Evolutionary conservation across 2,888 invertebrate species (phyloP).

Genomic region (Doris montereyensis): DNA sequence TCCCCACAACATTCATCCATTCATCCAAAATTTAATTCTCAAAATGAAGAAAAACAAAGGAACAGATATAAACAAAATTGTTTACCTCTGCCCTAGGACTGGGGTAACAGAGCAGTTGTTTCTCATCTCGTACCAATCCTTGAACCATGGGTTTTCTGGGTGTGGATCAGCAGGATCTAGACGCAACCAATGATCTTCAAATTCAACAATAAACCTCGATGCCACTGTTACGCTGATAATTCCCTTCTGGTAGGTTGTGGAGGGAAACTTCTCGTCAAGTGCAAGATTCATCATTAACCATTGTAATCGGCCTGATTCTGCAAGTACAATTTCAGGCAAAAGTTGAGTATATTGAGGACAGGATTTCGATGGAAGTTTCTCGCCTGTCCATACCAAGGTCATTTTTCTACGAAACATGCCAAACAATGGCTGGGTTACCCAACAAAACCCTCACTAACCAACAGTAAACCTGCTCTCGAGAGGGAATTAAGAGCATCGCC

Average conservation of each 20-base stretch:
- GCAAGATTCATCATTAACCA: slow-evolving; percentile 65
- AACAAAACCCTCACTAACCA: too few species aligned
- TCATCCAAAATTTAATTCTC: too few species aligned
- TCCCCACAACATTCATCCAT: too few species aligned
- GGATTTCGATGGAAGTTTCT: too few species aligned
- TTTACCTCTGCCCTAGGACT: slow-evolving; percentile 7
- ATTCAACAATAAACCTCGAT: slow-evolving; percentile 63
- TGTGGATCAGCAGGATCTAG: slow-evolving; percentile 56
- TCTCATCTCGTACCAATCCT: slow-evolving; percentile 61
- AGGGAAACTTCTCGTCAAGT: slow-evolving; percentile 47
- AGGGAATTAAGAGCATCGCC: too few species aligned
- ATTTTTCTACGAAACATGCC: too few species aligned
- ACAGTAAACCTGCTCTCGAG: too few species aligned
- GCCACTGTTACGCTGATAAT: slow-evolving; percentile 59
- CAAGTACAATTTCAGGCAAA: too few species aligned
- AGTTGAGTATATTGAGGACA: too few species aligned
- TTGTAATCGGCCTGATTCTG: slow-evolving; percentile 61
- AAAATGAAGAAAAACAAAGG: not conserved
- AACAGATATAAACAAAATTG: not conserved
- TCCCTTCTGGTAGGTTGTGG: slow-evolving; percentile 59
- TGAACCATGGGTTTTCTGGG: slow-evolving; percentile 64
- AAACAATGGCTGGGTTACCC: too few species aligned
- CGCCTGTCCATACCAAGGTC: too few species aligned
- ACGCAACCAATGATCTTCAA: slow-evolving; percentile 69
- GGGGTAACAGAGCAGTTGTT: slow-evolving; percentile 39